These are phyloP conservation scores for Caranx ignobilis DNA, from an alignment of 2,113 vertebrate species.

Conservation along the genomic window DNA sequence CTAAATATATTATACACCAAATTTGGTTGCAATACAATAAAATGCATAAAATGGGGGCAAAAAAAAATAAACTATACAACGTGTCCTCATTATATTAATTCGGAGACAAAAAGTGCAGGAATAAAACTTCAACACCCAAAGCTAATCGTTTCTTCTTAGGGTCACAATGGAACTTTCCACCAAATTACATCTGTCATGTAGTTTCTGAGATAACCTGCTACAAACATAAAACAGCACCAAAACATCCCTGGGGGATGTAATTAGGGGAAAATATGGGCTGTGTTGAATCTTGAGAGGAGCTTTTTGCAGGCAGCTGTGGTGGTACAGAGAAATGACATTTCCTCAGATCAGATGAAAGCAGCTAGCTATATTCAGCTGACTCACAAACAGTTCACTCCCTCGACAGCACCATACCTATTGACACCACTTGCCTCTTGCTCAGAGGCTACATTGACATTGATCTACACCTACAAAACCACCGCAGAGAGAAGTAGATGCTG, in stretches of 20 bases:
- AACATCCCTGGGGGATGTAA: neutral
- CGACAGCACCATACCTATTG: slow-evolving; percentile 26
- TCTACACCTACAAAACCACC: slow-evolving; percentile 48
- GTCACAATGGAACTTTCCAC: neutral
- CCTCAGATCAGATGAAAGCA: slow-evolving; percentile 35
- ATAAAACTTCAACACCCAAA: neutral
- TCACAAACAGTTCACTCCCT: slow-evolving; percentile 15
- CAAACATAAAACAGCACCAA: slow-evolving; percentile 28
- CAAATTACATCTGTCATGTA: neutral
- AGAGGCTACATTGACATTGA: slow-evolving; percentile 59
- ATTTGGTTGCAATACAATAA: neutral
- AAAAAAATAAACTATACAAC: neutral
- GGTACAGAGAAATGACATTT: slow-evolving; percentile 19
- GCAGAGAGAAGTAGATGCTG: slow-evolving; percentile 43
- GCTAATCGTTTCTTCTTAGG: neutral
- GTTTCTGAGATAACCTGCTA: neutral
- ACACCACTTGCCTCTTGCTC: slow-evolving; percentile 43
- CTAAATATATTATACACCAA: neutral
- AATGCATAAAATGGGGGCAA: neutral
- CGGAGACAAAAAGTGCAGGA: neutral
- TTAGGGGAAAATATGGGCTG: neutral
- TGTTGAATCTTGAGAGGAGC: neutral
- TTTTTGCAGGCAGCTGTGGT: neutral
- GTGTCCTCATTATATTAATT: neutral
- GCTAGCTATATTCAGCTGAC: slow-evolving; percentile 1